Evolutionary conservation across 92 coral and sea anemone genomes (phyloP).

Genomic region (Porites cylindrica): DNA sequence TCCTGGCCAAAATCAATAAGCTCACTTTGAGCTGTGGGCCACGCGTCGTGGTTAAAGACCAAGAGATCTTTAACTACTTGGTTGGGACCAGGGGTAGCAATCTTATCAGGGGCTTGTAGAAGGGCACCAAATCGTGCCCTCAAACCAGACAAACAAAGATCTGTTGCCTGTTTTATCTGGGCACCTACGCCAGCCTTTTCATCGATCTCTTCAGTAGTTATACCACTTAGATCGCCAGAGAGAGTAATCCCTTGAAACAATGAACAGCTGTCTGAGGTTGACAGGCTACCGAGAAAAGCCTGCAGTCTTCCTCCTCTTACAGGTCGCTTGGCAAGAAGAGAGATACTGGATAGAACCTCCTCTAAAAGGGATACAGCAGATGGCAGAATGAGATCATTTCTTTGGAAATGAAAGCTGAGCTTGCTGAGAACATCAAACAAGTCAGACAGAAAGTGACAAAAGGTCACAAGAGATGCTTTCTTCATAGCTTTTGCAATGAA

Average conservation of each 20-base stretch:
- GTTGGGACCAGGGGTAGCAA: conserved; percentile 32
- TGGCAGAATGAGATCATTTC: conserved; percentile 57
- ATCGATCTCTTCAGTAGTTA: background rate
- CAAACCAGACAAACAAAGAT: conserved; percentile 49
- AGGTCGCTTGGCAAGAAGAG: conserved; percentile 27
- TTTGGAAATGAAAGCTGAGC: conserved; percentile 49
- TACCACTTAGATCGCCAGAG: conserved; percentile 21
- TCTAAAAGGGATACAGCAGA: conserved; percentile 22
- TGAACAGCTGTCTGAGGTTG: background rate
- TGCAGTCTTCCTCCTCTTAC: conserved; percentile 14
- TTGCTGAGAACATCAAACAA: conserved; percentile 50
- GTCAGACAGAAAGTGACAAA: conserved; percentile 56
- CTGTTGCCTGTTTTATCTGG: conserved; percentile 39
- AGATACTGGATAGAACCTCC: conserved; percentile 38
- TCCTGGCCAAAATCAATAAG: conserved; percentile 55
- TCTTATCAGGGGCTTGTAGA: conserved; percentile 4
- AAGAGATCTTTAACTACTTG: conserved; percentile 42
- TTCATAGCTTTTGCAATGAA: conserved; percentile 36
- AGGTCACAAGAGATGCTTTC: conserved; percentile 36
- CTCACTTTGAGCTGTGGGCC: conserved; percentile 43
- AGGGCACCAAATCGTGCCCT: conserved; percentile 31
- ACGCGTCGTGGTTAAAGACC: conserved; percentile 48
- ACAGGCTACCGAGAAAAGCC: background rate
- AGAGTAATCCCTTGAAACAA: conserved; percentile 30
- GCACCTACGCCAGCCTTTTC: conserved; percentile 20